A percentile compares a stretch with the other conserved stretches of the same genome.
phyloP scores from a whole-genome alignment of 2,113 vertebrate genomes.

The Trochalopteron elliotii region DNA sequence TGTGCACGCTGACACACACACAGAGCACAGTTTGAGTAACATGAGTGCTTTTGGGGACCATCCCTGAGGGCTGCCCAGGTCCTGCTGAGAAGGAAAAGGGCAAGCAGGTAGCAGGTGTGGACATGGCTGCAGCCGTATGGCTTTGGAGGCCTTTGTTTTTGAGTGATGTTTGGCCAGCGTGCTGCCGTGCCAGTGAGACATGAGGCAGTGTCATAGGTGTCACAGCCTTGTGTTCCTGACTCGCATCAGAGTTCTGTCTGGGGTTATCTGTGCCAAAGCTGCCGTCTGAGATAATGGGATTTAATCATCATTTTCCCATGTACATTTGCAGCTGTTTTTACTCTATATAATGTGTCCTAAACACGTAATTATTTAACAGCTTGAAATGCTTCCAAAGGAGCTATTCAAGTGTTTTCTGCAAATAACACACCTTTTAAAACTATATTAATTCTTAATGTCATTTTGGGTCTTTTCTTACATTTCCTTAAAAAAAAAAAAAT shows the following conservation, averaged over 20 bases:
- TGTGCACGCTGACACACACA: accelerated
- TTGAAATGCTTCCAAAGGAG: slow-evolving; percentile 2
- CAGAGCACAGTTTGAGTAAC: accelerated
- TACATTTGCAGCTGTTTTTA: background rate
- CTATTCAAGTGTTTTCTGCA: background rate
- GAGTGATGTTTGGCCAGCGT: accelerated
- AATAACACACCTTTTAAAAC: background rate
- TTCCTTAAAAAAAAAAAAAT: background rate
- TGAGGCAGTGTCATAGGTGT: background rate
- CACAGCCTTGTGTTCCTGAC: background rate
- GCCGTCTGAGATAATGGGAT: background rate
- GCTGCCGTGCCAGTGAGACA: background rate
- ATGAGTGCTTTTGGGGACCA: background rate
- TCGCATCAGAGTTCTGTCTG: background rate
- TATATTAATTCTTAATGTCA: background rate
- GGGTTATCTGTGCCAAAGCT: background rate
- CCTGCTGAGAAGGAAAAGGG: background rate
- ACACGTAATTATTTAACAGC: slow-evolving; percentile 34
- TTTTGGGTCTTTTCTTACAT: background rate
- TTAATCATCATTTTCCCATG: background rate
- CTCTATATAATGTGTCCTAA: background rate
- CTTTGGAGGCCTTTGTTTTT: accelerated
- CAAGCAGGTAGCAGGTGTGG: accelerated
- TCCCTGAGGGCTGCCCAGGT: background rate
- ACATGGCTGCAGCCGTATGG: accelerated